Evolutionary conservation across 2,888 invertebrate genomes (phyloP), one percentile per base, ranked within the genome.

Genomic region (Phymatocera aterrima): DNA sequence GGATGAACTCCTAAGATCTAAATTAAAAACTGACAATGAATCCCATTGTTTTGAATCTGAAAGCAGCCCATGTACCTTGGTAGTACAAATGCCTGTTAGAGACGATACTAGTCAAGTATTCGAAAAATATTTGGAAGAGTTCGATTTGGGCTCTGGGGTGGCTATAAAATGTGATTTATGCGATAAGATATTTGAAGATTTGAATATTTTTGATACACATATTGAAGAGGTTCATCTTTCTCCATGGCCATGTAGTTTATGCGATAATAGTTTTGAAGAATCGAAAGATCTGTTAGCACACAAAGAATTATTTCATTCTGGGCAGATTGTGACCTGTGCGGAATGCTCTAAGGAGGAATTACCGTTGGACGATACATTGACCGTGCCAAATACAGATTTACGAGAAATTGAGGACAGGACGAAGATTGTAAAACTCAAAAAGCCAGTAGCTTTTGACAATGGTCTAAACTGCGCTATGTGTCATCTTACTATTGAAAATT

Each of bases 121-220:
- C 1, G 65, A 46, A 10, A 48, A 65, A 80, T 48, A 60, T 79
- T 31, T 79, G 78, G 61, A 70, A 65, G 28, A 77, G 48, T 40
- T 80, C 78, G 6, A 78, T 65, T 10, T 65, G 78, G 37, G 81
- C 79, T 18, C 81, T 31, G 46, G 46, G 12, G 54, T 51, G n/a
- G 34, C 85, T 21, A 81, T 82, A 65, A 79, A 80, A n/a, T 86
- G 85, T 68, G 84, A 85, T 61, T 46, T 83, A 31, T 86, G 86
- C 57, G 77, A 77, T 54, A 79, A 72, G n/a, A 72, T 79, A 12
- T 86, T 86, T 54, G 18, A 79, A 6, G 82, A 86, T 40, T 80
- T 82, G 79, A 78, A 82, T 43, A 70, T 61, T 21, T 85, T 85
- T 72, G 83, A 86, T 48, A 77, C 72, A 2, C 86, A 86, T 68